Evolutionary conservation across 1,140 invertebrate genomes (phyloP).

Genomic region (Ips typographus): DNA sequence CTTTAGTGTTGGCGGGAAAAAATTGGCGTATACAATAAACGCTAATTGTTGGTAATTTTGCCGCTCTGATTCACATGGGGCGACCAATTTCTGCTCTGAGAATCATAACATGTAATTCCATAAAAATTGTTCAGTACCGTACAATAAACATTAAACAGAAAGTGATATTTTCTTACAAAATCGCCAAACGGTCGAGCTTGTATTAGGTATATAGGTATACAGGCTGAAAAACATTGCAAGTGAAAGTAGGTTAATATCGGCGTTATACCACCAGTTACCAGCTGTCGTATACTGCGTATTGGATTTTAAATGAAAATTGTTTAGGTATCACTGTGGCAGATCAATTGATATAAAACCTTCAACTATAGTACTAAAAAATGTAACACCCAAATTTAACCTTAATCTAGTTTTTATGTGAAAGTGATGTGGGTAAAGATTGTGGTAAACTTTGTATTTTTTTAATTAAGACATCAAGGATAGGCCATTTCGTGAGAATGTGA

Average conservation of each 20-base stretch:
- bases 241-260: slow-evolving; percentile 30
- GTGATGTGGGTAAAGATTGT: no score
- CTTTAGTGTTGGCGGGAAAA: not conserved
- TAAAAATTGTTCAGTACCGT: not conserved
- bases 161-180: slow-evolving; percentile 4
- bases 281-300: slow-evolving; percentile 3
- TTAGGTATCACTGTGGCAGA: no score
- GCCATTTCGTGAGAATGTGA: no score
- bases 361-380: no score
- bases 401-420: no score
- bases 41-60: slow-evolving; percentile 8
- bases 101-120: not conserved
- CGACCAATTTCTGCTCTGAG: slow-evolving; percentile 10
- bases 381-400: no score
- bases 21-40: not conserved
- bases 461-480: no score
- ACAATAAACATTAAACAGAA: not conserved
- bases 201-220: no score
- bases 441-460: no score
- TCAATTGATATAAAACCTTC: no score
- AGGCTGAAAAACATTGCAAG: slow-evolving; percentile 23
- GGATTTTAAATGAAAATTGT: no score
- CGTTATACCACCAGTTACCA: slow-evolving; percentile 17
- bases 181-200: not conserved
- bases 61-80: slow-evolving; percentile 22